Conservation (phyloP, 2,888 invertebrate species). For the Metopia argyrocephala region DNA sequence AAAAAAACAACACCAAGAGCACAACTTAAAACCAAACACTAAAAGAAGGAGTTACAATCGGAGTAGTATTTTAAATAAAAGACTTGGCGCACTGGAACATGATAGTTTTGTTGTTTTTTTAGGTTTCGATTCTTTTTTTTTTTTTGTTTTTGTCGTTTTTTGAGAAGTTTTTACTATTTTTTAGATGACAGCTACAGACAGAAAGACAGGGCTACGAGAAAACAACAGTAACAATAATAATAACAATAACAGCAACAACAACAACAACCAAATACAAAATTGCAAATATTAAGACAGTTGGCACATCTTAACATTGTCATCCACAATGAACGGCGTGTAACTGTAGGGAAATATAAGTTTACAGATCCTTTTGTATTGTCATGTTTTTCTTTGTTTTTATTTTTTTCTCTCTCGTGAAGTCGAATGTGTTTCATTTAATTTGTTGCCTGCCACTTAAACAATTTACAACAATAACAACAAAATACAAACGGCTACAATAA, state of each 20-base stretch:
- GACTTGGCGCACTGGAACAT: conserved; percentile 58
- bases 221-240: not conserved
- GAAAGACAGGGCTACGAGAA: conserved; percentile 49
- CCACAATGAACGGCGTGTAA: conserved; percentile 22
- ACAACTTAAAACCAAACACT: not conserved
- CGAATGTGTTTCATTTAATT: conserved; percentile 56
- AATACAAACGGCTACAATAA: not conserved
- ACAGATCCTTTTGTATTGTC: conserved; percentile 59
- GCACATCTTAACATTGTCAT: conserved; percentile 60
- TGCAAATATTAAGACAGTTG: conserved; percentile 34
- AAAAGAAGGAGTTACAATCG: conserved; percentile 48
- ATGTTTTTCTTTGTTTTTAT: conserved; percentile 27
- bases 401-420: conserved; percentile 5
- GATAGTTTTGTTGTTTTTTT: conserved; percentile 42
- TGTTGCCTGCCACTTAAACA: conserved; percentile 59
- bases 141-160: not conserved
- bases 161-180: conserved; percentile 61
- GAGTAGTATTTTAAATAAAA: conserved; percentile 45
- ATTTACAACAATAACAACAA: not conserved
- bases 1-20: not conserved
- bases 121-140: not conserved
- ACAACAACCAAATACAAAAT: no score
- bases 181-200: conserved; percentile 64
- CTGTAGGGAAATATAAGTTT: conserved; percentile 23
- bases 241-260: conserved; percentile 26